Evolutionary conservation across 35 echinoderm and acorn worm genomes (phyloP).

Genomic region (Ophiothrix spiculata): DNA sequence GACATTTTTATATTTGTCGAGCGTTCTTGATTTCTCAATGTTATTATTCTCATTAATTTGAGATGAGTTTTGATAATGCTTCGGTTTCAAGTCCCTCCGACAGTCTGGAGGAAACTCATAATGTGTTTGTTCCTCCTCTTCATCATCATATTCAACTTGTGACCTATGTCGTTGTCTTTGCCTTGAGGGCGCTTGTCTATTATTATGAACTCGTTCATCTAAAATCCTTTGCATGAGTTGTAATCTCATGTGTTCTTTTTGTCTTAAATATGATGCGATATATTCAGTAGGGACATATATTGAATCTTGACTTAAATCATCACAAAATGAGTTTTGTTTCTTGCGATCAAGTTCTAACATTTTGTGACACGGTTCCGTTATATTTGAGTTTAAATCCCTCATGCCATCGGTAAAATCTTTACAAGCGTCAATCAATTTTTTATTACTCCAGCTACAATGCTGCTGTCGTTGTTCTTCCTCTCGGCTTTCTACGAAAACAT

Average conservation of each 20-base stretch:
- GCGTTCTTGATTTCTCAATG: neutral
- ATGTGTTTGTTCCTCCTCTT: neutral
- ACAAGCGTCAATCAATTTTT: neutral
- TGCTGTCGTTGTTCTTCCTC: neutral
- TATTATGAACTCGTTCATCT: neutral
- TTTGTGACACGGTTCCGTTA: neutral
- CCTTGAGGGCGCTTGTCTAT: constrained; percentile 29
- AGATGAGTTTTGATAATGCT: neutral
- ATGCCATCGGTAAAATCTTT: neutral
- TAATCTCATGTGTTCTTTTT: constrained; percentile 50
- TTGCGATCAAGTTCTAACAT: constrained; percentile 14
- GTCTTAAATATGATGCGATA: constrained; percentile 42
- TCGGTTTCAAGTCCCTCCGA: constrained; percentile 25
- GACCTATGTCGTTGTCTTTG: neutral
- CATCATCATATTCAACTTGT: neutral
- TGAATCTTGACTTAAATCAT: constrained; percentile 4
- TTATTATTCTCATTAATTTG: neutral
- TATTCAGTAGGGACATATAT: constrained; percentile 78
- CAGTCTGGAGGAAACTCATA: constrained; percentile 31
- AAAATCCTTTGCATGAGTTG: constrained; percentile 24
- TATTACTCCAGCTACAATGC: neutral
- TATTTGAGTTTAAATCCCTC: neutral
- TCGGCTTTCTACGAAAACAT: constrained; percentile 20
- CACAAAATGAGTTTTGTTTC: neutral
- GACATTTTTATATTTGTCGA: neutral